A percentile compares a stretch with the other conserved stretches of the same genome.
These are phyloP conservation scores for Andrena praecox DNA, from an alignment of 2,888 invertebrate genomes.

Conservation along the genomic window DNA sequence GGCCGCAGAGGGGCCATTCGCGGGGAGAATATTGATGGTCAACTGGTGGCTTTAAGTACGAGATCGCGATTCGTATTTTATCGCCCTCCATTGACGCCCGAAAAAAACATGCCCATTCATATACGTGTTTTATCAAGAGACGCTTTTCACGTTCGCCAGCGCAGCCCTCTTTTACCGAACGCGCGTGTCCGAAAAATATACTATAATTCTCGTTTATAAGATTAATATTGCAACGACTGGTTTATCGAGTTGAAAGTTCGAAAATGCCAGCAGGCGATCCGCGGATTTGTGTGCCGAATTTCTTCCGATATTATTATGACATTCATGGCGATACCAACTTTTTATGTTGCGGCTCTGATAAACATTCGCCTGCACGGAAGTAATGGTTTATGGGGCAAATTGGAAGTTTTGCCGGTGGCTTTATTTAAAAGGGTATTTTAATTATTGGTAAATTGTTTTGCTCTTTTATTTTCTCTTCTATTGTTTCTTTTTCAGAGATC, in stretches of 20 bases:
- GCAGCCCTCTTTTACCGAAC: too few species aligned
- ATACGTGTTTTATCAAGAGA: not conserved
- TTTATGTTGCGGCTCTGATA: too few species aligned
- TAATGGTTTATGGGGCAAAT: too few species aligned
- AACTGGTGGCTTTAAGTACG: constrained; percentile 31
- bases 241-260: not conserved
- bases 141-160: not conserved
- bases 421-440: too few species aligned
- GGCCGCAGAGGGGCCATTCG: constrained; percentile 33
- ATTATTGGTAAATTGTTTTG: too few species aligned
- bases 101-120: not conserved
- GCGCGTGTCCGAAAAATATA: not conserved
- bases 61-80: constrained; percentile 19
- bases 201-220: not conserved
- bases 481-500: too few species aligned
- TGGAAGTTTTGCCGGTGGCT: too few species aligned
- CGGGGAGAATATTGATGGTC: constrained; percentile 33
- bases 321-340: too few species aligned
- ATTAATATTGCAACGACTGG: not conserved
- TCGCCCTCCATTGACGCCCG: not conserved
- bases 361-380: too few species aligned
- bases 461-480: too few species aligned
- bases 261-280: not conserved
- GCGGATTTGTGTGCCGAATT: too few species aligned
- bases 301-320: too few species aligned